Evolutionary conservation across 2,797 vertebrate species (phyloP).

Genomic region (Amphiprion clarkii): DNA sequence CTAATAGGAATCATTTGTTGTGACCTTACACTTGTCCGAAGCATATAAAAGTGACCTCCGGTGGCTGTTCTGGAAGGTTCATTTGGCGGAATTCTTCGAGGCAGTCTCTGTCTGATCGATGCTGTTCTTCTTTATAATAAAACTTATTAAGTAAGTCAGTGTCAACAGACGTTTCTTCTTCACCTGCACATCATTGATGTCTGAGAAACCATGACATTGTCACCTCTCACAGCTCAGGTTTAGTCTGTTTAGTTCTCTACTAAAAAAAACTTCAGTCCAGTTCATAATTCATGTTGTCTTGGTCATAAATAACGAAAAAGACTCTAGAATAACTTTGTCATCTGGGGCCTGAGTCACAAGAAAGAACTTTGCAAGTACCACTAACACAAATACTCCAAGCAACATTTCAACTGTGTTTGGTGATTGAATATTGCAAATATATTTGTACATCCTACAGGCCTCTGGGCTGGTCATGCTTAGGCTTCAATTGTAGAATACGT

Average conservation of each 20-base stretch:
- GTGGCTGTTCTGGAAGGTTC: too few relatives aligned
- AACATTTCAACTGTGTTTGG: neutral
- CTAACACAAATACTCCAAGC: neutral
- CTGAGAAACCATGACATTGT: too few relatives aligned
- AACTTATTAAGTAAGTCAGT: too few relatives aligned
- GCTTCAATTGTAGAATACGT: neutral
- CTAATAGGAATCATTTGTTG: too few relatives aligned
- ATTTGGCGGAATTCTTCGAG: too few relatives aligned
- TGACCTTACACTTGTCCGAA: too few relatives aligned
- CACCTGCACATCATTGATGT: too few relatives aligned
- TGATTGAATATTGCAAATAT: neutral
- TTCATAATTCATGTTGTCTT: conserved; percentile 1
- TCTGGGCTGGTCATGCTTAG: neutral
- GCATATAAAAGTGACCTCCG: too few relatives aligned
- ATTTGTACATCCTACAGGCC: neutral
- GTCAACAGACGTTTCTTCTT: too few relatives aligned
- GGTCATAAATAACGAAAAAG: conserved; percentile 11
- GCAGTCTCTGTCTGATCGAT: too few relatives aligned
- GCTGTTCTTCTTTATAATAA: too few relatives aligned
- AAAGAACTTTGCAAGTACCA: neutral
- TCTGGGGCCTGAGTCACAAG: neutral
- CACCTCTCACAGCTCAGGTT: neutral
- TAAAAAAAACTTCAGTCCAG: neutral
- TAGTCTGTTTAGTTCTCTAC: neutral
- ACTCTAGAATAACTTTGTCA: conserved; percentile 8